Conservation (phyloP, 1,140 invertebrate species). For the Diploscapter pachys region DNA sequence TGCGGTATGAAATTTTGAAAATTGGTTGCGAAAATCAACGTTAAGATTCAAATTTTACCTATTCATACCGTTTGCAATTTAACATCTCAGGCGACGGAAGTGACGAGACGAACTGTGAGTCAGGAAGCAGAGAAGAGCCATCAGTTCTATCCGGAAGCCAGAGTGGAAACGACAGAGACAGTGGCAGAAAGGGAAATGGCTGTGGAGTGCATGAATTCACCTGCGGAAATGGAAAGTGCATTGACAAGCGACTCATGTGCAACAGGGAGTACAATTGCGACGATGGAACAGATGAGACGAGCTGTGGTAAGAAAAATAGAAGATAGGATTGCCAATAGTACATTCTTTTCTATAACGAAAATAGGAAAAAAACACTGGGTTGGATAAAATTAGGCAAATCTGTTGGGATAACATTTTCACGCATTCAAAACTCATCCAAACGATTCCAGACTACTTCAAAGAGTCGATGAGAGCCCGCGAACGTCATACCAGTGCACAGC, state of each 20-base stretch:
- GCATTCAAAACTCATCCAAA: no score
- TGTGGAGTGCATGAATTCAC: conserved; percentile 41
- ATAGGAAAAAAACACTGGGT: not conserved
- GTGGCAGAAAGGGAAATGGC: conserved; percentile 9
- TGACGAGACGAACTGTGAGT: conserved; percentile 72
- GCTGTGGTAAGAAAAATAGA: conserved; percentile 54
- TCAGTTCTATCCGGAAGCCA: conserved; percentile 57
- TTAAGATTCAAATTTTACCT: no score
- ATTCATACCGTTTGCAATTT: no score
- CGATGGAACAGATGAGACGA: conserved; percentile 65
- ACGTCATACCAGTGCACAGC: not conserved
- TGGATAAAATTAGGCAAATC: no score
- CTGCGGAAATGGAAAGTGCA: conserved; percentile 72
- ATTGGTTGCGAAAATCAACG: no score
- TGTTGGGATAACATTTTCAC: no score
- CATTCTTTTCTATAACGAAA: conserved; percentile 1
- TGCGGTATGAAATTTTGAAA: conserved; percentile 62
- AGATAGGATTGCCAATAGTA: conserved; percentile 1
- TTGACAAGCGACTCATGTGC: conserved; percentile 67
- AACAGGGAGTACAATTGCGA: conserved; percentile 66
- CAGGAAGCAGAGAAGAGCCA: conserved; percentile 35
- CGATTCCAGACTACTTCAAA: conserved; percentile 41
- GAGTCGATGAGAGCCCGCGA: conserved; percentile 29
- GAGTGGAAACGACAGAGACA: conserved; percentile 45
- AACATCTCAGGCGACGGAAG: conserved; percentile 66